Conservation (phyloP, 1,140 invertebrate genomes). For the Gerris buenoi region DNA sequence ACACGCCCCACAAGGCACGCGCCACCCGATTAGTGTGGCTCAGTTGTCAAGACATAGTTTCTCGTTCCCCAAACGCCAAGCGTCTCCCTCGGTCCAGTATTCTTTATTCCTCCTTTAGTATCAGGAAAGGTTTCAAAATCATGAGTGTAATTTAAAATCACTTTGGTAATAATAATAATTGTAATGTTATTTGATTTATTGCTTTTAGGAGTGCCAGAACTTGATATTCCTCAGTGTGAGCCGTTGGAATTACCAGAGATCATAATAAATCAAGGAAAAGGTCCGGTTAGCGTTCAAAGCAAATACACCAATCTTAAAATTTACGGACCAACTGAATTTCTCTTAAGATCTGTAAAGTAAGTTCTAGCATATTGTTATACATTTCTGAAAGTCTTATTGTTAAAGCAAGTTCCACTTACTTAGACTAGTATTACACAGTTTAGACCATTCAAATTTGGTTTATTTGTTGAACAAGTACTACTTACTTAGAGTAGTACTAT, state of each 20-base stretch:
- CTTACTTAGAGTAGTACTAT: no score
- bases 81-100: not conserved
- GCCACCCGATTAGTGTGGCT: not conserved
- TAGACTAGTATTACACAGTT: no score
- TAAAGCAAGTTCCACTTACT: no score
- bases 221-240: slow-evolving; percentile 43
- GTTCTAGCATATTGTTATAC: no score
- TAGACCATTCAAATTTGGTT: no score
- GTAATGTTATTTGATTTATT: not conserved
- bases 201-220: slow-evolving; percentile 39
- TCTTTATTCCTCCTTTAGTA: not conserved
- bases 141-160: not conserved
- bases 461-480: no score
- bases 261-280: slow-evolving; percentile 40
- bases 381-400: no score
- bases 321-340: slow-evolving; percentile 38
- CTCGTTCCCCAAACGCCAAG: not conserved
- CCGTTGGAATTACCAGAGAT: slow-evolving; percentile 42
- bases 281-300: slow-evolving; percentile 41
- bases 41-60: not conserved
- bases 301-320: slow-evolving; percentile 42
- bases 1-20: no score
- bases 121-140: not conserved
- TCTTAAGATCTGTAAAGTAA: slow-evolving; percentile 40
- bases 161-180: not conserved